Conservation (phyloP, 2,888 invertebrate genomes). For the Mythimna loreyi region DNA sequence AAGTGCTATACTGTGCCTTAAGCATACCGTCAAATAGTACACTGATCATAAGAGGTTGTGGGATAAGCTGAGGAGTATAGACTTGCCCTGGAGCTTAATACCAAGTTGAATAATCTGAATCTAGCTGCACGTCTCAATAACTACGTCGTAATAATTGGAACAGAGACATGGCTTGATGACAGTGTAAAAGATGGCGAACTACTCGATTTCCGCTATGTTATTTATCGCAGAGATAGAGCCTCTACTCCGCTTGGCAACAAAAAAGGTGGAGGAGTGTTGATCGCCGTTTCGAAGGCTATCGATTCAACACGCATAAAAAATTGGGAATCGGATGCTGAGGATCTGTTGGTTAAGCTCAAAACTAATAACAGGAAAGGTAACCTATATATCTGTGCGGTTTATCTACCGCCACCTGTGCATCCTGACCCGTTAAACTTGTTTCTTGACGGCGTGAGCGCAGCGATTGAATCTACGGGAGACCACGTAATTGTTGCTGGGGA, state of each 20-base stretch:
- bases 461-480: neutral
- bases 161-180: neutral
- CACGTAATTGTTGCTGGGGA: slow-evolving; percentile 1
- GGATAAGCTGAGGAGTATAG: no score
- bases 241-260: neutral
- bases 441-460: neutral
- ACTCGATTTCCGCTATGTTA: neutral
- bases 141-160: neutral
- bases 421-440: neutral
- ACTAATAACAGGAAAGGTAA: neutral
- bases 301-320: neutral
- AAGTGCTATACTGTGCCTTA: no score
- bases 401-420: slow-evolving; percentile 12
- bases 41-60: no score
- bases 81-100: no score
- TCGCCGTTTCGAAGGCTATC: neutral
- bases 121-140: neutral
- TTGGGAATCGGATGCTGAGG: slow-evolving; percentile 8
- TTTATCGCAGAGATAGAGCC: neutral
- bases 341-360: slow-evolving; percentile 11
- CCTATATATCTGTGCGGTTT: slow-evolving; percentile 4
- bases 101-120: no score
- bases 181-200: neutral
- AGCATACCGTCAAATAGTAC: no score
- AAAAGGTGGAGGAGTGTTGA: neutral